These are phyloP conservation scores for Galleria mellonella DNA, from an alignment of 1,140 invertebrate genomes.

Conservation along the genomic window DNA sequence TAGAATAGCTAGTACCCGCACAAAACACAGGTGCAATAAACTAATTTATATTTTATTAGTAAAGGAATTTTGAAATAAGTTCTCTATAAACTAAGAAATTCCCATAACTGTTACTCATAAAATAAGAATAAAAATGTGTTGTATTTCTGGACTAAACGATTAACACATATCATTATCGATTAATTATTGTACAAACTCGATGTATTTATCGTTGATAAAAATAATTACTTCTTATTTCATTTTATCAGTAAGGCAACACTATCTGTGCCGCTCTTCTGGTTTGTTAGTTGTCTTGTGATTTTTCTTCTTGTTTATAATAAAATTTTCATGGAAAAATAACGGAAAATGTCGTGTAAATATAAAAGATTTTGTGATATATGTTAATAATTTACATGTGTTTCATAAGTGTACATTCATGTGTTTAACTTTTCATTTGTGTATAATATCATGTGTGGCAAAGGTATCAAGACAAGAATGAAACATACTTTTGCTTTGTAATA, in stretches of 20 bases:
- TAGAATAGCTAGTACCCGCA: too few species aligned
- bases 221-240: too few species aligned
- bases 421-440: constrained; percentile 23
- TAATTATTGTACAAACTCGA: too few species aligned
- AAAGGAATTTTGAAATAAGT: too few species aligned
- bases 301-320: constrained; percentile 50
- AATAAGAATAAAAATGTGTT: too few species aligned
- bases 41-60: too few species aligned
- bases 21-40: too few species aligned
- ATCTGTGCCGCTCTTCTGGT: constrained; percentile 24
- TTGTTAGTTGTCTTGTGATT: constrained; percentile 47
- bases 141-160: too few species aligned
- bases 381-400: constrained; percentile 17
- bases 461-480: constrained; percentile 62
- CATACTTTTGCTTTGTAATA: constrained; percentile 58
- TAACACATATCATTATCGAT: too few species aligned
- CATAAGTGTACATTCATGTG: constrained; percentile 21
- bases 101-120: too few species aligned
- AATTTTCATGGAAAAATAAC: constrained; percentile 66
- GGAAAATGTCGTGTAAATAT: constrained; percentile 61
- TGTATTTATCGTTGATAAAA: too few species aligned
- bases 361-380: constrained; percentile 32
- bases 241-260: constrained; percentile 5
- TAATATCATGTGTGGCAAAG: constrained; percentile 58
- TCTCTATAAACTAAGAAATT: too few species aligned